phyloP scores from a whole-genome alignment of 2,797 vertebrate genomes.

The Pangasius djambal region DNA sequence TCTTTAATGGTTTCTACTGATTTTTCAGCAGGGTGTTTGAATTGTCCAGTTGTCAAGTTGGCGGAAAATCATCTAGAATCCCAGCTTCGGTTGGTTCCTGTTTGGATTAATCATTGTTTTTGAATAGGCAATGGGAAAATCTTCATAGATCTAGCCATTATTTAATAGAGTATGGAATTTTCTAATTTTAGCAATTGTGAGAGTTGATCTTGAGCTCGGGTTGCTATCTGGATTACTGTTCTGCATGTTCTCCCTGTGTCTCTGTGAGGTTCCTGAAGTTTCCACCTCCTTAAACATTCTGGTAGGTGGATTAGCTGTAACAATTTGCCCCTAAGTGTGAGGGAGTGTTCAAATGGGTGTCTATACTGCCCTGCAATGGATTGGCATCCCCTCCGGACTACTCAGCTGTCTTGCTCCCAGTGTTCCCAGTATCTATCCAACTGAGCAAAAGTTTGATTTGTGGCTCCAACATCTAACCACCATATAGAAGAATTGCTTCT shows the following conservation, averaged over 20 bases:
- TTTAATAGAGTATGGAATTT: neutral
- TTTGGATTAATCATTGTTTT: neutral
- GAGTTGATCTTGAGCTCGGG: neutral
- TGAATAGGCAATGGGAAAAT: neutral
- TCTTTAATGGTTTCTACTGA: neutral
- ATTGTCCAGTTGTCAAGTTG: neutral
- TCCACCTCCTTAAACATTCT: neutral
- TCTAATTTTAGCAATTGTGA: neutral
- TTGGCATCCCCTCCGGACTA: neutral
- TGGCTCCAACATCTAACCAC: neutral
- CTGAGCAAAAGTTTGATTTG: neutral
- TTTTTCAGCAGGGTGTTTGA: constrained; percentile 3
- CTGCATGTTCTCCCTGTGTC: neutral
- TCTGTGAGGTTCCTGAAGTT: neutral
- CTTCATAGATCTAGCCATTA: neutral
- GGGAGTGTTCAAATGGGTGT: neutral
- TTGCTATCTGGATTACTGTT: neutral
- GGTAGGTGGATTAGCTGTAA: neutral
- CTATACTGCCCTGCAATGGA: neutral
- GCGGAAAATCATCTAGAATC: neutral
- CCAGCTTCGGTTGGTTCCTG: neutral
- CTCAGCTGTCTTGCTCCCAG: neutral
- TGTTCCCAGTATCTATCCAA: neutral
- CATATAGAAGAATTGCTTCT: neutral
- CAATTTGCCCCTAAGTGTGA: neutral